Conservation (phyloP, 2,888 invertebrate genomes). For the Eumerus sabulonum region DNA sequence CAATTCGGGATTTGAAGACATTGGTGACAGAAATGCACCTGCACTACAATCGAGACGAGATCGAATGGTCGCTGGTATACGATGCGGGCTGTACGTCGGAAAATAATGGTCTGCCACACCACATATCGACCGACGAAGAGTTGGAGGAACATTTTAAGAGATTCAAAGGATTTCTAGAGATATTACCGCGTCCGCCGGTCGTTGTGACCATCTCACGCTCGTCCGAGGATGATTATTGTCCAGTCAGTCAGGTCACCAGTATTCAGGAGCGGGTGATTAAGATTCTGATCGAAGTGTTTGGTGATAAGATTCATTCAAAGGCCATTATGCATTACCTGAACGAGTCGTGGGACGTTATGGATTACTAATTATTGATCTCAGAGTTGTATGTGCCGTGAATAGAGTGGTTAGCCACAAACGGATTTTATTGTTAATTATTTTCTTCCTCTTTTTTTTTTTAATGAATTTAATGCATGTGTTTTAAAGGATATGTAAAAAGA, state of each 20-base stretch:
- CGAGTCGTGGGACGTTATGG: slow-evolving; percentile 78
- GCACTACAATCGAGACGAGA: slow-evolving; percentile 82
- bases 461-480: slow-evolving; percentile 51
- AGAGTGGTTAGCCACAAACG: slow-evolving; percentile 20
- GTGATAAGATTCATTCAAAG: slow-evolving; percentile 74
- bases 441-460: slow-evolving; percentile 51
- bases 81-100: slow-evolving; percentile 94
- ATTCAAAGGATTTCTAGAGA: slow-evolving; percentile 82
- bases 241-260: slow-evolving; percentile 87
- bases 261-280: slow-evolving; percentile 86
- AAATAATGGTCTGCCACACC: slow-evolving; percentile 90
- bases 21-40: slow-evolving; percentile 81
- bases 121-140: slow-evolving; percentile 86
- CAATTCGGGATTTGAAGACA: slow-evolving; percentile 76
- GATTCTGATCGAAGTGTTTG: slow-evolving; percentile 79
- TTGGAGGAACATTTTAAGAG: slow-evolving; percentile 82
- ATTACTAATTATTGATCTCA: slow-evolving; percentile 70
- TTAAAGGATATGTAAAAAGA: slow-evolving; percentile 44
- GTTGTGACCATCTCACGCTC: slow-evolving; percentile 90
- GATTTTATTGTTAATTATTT: slow-evolving; percentile 38
- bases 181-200: slow-evolving; percentile 82
- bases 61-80: slow-evolving; percentile 90
- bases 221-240: slow-evolving; percentile 93
- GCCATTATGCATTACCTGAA: slow-evolving; percentile 77
- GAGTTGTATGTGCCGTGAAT: slow-evolving; percentile 30